These are phyloP conservation scores for Pristionchus entomophagus DNA, from an alignment of 2,888 invertebrate species.

Conservation along the genomic window DNA sequence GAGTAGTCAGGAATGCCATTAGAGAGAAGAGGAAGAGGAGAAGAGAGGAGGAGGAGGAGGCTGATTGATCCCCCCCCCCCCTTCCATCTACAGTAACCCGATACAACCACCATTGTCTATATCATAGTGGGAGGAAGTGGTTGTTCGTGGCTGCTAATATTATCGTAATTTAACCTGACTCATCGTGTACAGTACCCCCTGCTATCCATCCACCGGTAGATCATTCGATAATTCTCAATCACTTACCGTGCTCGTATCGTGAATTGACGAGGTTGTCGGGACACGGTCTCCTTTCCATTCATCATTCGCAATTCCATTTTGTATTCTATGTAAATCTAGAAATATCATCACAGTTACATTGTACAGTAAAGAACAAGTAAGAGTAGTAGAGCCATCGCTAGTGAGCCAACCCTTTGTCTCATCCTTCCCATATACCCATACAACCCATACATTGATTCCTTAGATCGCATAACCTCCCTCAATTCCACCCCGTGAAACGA, in stretches of 20 bases:
- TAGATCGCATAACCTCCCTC: slow-evolving; percentile 16
- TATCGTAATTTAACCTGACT: not conserved
- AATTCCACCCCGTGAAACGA: slow-evolving; percentile 37
- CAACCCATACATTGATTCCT: not conserved
- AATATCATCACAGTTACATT: not conserved
- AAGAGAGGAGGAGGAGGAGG: not conserved
- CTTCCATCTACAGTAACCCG: not conserved
- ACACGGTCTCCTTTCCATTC: not conserved
- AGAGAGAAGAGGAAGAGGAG: slow-evolving; percentile 29
- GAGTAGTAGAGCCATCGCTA: slow-evolving; percentile 13
- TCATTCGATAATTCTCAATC: slow-evolving; percentile 24
- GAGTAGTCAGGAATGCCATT: slow-evolving; percentile 19
- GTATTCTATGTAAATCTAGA: slow-evolving; percentile 36
- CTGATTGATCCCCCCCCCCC: not conserved
- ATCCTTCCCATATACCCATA: not conserved
- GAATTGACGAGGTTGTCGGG: not conserved
- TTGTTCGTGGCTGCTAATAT: not conserved
- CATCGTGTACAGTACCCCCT: slow-evolving; percentile 21
- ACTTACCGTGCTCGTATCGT: slow-evolving; percentile 37
- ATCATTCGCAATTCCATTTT: not conserved
- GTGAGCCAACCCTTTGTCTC: too few relatives aligned
- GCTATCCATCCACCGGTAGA: not conserved
- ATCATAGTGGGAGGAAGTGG: slow-evolving; percentile 30
- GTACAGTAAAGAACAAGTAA: slow-evolving; percentile 24
- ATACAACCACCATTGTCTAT: slow-evolving; percentile 11